Evolutionary conservation across 2,797 vertebrate genomes (phyloP), one percentile per base, ranked within the genome.

Genomic region (Chrosomus eos): DNA sequence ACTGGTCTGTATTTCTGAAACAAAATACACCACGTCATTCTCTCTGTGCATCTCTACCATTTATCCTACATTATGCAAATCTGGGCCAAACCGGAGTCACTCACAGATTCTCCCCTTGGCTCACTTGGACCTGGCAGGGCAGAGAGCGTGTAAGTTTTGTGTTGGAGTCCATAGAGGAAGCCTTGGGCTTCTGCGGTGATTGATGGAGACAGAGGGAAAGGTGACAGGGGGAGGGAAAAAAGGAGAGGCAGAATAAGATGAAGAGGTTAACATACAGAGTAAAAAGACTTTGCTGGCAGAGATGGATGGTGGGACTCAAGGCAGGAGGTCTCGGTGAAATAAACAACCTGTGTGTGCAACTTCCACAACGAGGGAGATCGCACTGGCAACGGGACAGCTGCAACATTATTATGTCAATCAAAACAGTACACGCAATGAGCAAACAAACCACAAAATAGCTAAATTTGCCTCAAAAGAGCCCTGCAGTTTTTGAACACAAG

Each of bases 41-140:
- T 82, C 26, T 51, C 70, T 21, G 55, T 64, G 7, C 80, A 60
- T 40, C 36, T 72, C 53, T 5, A 33, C 5, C 43, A 66, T 76
- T n/a, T 40, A 75, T 67, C 66, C 33, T n/a, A 36, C 21, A 84
- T 48, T 79, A 62, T 71, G 75, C 66, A 79, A 26, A 70, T 84
- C 28, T 43, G 51, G 36, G 53, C 18, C 9, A 71, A 72, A 53
- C 33, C 72, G 64, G 60, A 81, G 76, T 38, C 51, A 97, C 97
- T 96, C 95, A 98, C 97, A 98, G 93, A 89, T 97, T 98, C 90
- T 98, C 97, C 80, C 97, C 97, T 0, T 96, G 97, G 90, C 97
- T 98, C 78, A 98, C 97, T 0, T 97, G 97, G 62, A 98, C 97
- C 85, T 98, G 97, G 90, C 97, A 98, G 1, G 97, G 97, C 86